These are phyloP conservation scores for Recurvirostra avosetta DNA, from an alignment of 2,113 vertebrate species.

Conservation along the genomic window DNA sequence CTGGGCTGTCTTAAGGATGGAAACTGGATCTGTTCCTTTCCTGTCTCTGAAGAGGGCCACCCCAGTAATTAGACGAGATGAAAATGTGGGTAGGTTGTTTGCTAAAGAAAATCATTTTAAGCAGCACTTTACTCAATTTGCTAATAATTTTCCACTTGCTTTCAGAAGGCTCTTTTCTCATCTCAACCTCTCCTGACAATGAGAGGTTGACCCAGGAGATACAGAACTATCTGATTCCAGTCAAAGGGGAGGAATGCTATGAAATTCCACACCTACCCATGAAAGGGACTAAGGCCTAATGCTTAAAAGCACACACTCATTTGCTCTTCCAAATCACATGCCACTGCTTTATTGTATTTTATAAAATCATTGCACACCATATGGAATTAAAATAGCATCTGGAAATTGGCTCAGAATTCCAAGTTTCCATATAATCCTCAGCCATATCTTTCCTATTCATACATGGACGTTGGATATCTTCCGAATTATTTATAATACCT, in stretches of 20 bases:
- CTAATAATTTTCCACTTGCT: neutral
- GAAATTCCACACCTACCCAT: neutral
- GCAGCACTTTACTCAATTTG: neutral
- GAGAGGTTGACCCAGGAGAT: neutral
- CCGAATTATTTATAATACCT: neutral
- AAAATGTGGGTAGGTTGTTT: neutral
- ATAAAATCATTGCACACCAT: neutral
- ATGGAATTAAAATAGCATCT: neutral
- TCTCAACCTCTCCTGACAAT: neutral
- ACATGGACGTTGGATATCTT: neutral
- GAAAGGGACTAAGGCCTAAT: neutral
- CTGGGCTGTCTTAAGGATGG: neutral
- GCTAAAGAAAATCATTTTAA: neutral
- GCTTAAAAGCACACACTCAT: neutral
- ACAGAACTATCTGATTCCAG: neutral
- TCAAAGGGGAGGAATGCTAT: neutral
- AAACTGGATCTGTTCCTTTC: neutral
- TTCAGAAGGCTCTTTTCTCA: neutral
- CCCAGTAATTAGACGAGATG: neutral
- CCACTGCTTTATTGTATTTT: neutral
- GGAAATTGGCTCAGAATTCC: neutral
- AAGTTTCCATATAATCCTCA: neutral
- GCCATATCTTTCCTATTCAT: neutral
- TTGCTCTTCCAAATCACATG: neutral
- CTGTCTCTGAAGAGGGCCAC: neutral